Percentiles rank a stretch among this genome's conserved stretches.
Conservation (phyloP, 2,797 vertebrate species). For the Astyanax mexicanus region DNA sequence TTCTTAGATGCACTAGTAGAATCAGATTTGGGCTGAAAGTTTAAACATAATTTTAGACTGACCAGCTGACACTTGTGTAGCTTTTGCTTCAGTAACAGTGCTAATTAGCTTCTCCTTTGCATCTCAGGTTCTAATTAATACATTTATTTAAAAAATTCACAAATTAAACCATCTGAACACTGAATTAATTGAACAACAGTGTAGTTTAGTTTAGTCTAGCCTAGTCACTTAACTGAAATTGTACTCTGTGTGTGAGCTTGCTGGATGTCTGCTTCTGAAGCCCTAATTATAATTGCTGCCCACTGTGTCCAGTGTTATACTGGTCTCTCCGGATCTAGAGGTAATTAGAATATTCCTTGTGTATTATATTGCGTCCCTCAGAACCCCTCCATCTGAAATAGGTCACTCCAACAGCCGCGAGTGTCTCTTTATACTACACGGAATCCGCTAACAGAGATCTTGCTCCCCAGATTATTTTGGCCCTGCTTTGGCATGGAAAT, state of each 20-base stretch:
- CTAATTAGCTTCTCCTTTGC: neutral
- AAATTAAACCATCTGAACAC: too few relatives aligned
- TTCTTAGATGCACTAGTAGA: too few relatives aligned
- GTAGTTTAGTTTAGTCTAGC: neutral
- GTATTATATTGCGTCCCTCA: slow-evolving; percentile 76
- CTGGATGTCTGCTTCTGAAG: slow-evolving; percentile 50
- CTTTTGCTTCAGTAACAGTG: neutral
- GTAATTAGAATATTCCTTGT: slow-evolving; percentile 80
- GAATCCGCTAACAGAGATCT: slow-evolving; percentile 84
- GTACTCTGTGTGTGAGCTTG: slow-evolving; percentile 18
- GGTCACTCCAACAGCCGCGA: slow-evolving; percentile 82
- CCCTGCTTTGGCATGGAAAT: slow-evolving; percentile 78
- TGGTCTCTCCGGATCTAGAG: slow-evolving; percentile 66
- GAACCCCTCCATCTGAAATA: slow-evolving; percentile 76
- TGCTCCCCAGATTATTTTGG: slow-evolving; percentile 83
- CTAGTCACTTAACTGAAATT: slow-evolving; percentile 35
- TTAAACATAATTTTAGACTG: too few relatives aligned
- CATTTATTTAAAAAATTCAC: neutral
- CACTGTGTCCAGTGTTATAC: slow-evolving; percentile 60
- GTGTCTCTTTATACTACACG: slow-evolving; percentile 82
- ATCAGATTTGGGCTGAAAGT: too few relatives aligned
- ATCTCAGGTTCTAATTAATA: neutral
- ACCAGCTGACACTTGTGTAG: neutral
- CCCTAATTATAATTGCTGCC: slow-evolving; percentile 62
- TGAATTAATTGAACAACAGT: neutral